Conservation (phyloP, 2,888 invertebrate genomes). For the Drosophila rubida region DNA sequence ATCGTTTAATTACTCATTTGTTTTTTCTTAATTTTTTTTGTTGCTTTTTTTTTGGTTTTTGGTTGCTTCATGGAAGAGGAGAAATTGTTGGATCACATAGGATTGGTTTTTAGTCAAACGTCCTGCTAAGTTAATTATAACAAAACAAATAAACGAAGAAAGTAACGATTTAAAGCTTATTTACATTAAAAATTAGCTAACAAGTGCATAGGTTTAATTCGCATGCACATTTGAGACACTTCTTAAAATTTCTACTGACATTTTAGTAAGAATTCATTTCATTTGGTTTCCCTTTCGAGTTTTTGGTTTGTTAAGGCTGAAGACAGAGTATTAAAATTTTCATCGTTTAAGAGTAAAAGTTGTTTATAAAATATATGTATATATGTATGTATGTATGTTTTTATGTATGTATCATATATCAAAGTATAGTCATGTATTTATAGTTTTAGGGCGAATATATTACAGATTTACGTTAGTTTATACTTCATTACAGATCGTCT, state of each 20-base stretch:
- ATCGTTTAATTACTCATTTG: slow-evolving; percentile 32
- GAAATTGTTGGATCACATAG: slow-evolving; percentile 76
- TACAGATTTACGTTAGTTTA: slow-evolving; percentile 49
- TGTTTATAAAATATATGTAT: slow-evolving; percentile 73
- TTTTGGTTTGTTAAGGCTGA: slow-evolving; percentile 67
- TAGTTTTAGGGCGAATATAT: slow-evolving; percentile 58
- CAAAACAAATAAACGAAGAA: slow-evolving; percentile 53
- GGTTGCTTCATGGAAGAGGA: slow-evolving; percentile 75
- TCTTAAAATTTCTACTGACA: slow-evolving; percentile 12
- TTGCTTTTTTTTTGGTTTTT: slow-evolving; percentile 18
- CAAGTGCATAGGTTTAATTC: slow-evolving; percentile 53
- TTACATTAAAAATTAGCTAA: slow-evolving; percentile 70
- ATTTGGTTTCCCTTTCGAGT: slow-evolving; percentile 19
- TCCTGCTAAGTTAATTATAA: slow-evolving; percentile 39
- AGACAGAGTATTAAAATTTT: slow-evolving; percentile 74
- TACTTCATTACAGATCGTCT: slow-evolving; percentile 59
- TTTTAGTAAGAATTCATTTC: slow-evolving; percentile 7
- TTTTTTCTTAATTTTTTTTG: slow-evolving; percentile 12
- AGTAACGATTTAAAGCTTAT: slow-evolving; percentile 67
- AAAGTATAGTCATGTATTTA: slow-evolving; percentile 63
- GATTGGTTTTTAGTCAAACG: slow-evolving; percentile 63
- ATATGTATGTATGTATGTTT: slow-evolving; percentile 25
- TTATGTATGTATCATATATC: slow-evolving; percentile 60
- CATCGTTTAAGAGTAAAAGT: slow-evolving; percentile 73
- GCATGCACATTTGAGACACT: slow-evolving; percentile 39